Percentiles rank a stretch among this genome's conserved stretches.
phyloP scores from a whole-genome alignment of 2,888 invertebrate species.

The Amitus sp. region DNA sequence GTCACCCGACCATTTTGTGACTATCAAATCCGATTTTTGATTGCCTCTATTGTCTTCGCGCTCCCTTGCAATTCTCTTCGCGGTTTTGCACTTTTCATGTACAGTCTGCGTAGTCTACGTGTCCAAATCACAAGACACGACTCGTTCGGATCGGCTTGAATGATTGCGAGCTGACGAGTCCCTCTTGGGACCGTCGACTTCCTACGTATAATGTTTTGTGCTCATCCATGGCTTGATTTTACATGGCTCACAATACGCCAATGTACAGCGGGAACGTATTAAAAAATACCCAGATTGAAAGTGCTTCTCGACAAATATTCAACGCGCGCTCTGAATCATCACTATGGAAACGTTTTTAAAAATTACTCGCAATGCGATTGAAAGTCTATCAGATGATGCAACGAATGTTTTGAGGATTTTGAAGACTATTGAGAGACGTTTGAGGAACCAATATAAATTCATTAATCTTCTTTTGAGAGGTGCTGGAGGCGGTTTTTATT shows the following conservation, averaged over 20 bases:
- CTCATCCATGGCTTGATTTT: slow-evolving; percentile 12
- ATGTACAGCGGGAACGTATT: neutral
- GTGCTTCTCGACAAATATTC: neutral
- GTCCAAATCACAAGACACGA: slow-evolving; percentile 18
- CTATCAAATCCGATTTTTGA: slow-evolving; percentile 2
- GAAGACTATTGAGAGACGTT: no score
- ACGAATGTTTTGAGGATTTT: no score
- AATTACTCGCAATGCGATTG: no score
- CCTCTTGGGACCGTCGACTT: slow-evolving; percentile 18
- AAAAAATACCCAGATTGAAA: neutral
- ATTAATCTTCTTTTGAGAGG: no score
- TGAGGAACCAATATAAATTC: no score
- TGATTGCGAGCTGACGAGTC: slow-evolving; percentile 15
- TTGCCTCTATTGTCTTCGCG: neutral
- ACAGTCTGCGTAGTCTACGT: neutral
- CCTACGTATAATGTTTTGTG: slow-evolving; percentile 6
- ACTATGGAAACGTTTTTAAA: no score
- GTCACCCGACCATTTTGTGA: no score
- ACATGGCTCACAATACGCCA: neutral
- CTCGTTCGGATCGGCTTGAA: slow-evolving; percentile 20
- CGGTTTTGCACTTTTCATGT: slow-evolving; percentile 7
- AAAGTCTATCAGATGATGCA: no score
- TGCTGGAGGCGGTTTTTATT: no score
- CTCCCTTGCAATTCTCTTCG: neutral
- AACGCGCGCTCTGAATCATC: no score